Percentiles rank a stretch among this genome's conserved stretches.
phyloP scores from a whole-genome alignment of 53 echinoderm and acorn worm species.

The Crossaster papposus region DNA sequence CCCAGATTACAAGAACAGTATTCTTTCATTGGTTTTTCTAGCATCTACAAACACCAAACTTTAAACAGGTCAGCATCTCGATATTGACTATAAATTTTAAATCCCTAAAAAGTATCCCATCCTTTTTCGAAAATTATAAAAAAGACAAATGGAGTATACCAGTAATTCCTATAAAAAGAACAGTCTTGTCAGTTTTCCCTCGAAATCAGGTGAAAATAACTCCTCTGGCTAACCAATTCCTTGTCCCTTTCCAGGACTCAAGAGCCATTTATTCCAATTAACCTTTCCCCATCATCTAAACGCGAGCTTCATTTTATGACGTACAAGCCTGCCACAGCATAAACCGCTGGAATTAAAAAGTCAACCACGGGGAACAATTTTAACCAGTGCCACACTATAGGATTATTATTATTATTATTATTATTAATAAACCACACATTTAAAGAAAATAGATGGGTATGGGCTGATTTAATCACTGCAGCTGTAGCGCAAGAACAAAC shows the following conservation, averaged over 20 bases:
- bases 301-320: neutral
- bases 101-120: no score
- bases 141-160: no score
- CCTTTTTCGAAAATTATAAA: no score
- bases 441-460: neutral
- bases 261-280: constrained; percentile 8
- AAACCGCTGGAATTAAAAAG: neutral
- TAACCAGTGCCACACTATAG: neutral
- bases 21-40: no score
- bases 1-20: no score
- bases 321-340: neutral
- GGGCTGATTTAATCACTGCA: constrained; percentile 24
- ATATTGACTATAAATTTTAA: no score
- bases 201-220: neutral
- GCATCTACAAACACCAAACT: no score
- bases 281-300: neutral
- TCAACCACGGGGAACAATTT: neutral
- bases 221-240: neutral
- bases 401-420: neutral
- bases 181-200: neutral
- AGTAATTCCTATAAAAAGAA: no score
- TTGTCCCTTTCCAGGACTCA: neutral
- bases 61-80: no score
- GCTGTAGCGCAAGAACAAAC: constrained; percentile 10
- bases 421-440: neutral